Evolutionary conservation across 2,888 invertebrate species (phyloP), one percentile per base, ranked within the genome.

Genomic region (Microdon myrmicae): DNA sequence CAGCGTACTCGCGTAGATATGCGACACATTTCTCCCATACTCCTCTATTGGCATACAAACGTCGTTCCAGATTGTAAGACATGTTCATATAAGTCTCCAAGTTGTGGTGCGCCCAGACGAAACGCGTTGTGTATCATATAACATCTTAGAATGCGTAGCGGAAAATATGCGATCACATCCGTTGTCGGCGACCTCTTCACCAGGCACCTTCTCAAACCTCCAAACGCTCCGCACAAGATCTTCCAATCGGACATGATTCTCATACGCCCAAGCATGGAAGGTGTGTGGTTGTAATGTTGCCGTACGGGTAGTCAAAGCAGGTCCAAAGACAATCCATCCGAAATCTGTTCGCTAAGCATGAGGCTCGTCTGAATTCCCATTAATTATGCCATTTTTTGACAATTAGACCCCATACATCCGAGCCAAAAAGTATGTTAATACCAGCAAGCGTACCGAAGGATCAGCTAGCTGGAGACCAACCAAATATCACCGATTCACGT

Each of bases 261-360:
- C 34, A 10, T 8, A 13, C 3, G 25, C 7, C 4, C 10, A 17
- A 26, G 39, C 19, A 17, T 31, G 22, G 19, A 25, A 26, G 5
- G 13, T 26, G 3, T 16, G 3, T 3, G 4, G 14, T 6, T 8
- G 12, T 13, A 12, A 29, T 8, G 12, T 14, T 29, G 29, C 29
- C 29, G 12, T 12, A 13, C n/a, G n/a, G n/a, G 39, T 14, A 12
- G 39, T 10, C 3, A 35, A 22, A 9, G 67, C 44, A 16, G 48
- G 60, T 6, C 51, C 45, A 49, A 45, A 55, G 7, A 55, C 44
- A 8, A 51, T 43, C 45, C 56, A 64, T 16, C 55, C 67, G 5
- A 51, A 43, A 4, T 20, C 19, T 0, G 55, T 55, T 8, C 31
- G 34, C 14, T 49, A 43, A n/a, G 47, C 47, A 6, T 34, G 32